phyloP scores from a whole-genome alignment of 2,113 vertebrate species.

The Onychostruthus taczanowskii region DNA sequence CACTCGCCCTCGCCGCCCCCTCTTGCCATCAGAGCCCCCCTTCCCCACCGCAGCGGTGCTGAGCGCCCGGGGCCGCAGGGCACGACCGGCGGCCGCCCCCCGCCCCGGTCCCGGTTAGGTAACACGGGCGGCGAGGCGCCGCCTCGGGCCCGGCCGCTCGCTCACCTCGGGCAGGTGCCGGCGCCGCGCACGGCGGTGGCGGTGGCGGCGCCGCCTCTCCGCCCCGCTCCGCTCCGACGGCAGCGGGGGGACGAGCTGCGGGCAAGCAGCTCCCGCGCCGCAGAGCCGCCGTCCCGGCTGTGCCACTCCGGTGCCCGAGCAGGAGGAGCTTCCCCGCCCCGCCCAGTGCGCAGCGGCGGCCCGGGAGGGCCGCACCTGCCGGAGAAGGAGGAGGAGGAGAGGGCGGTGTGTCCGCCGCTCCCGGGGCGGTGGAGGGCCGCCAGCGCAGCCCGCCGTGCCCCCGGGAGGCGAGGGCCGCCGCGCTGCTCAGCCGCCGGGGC shows the following conservation, averaged over 20 bases:
- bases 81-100: neutral
- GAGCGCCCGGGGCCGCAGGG: neutral
- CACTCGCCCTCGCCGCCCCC: neutral
- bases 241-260: neutral
- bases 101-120: neutral
- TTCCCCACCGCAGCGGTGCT: neutral
- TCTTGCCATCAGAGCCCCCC: neutral
- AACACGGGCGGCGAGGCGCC: neutral
- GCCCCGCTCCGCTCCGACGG: neutral
- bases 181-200: neutral
- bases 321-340: slow-evolving; percentile 14
- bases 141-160: neutral
- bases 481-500: neutral
- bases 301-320: neutral
- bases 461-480: too few relatives aligned
- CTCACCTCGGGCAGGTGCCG: neutral
- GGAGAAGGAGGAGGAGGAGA: neutral
- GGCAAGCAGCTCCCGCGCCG: neutral
- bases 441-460: neutral
- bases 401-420: neutral
- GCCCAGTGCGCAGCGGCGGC: slow-evolving; percentile 26
- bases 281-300: neutral
- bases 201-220: neutral
- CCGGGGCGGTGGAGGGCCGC: accelerated
- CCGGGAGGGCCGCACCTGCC: slow-evolving; percentile 17